Evolutionary conservation across 2,888 invertebrate genomes (phyloP), one percentile per base, ranked within the genome.

Genomic region (Plebejus melissa): DNA sequence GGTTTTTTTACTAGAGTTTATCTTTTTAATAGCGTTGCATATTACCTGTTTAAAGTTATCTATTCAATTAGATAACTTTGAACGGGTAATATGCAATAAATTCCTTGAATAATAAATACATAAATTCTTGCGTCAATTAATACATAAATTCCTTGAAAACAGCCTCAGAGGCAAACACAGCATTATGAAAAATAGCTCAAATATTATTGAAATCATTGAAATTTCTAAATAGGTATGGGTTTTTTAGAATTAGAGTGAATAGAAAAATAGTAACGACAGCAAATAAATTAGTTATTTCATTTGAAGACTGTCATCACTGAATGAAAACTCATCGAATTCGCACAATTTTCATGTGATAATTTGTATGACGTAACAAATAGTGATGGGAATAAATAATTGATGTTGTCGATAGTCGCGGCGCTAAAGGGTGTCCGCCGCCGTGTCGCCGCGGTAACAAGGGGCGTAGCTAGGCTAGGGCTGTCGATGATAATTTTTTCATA

Each of bases 391-490:
- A 80, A 80, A 81, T 81, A 79, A 81, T 80, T 79, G 79, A 80
- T 81, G 72, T 79, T 81, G 80, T 82, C 81, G 82, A 82, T 80
- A 80, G 76, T 74, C 78, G 74, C 75, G 71, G 74, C 75, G 71
- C 75, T 75, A 75, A 75, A 75, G 75, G 75, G 75, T 75, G 75
- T 70, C 75, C 75, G 71, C 28, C 70, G 71, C 41, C 70, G 70
- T 75, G 90, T 89, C 89, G 89, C 88, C 88, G 87, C 88, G 88
- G 89, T 88, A 87, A 88, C 87, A 84, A 87, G 85, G 88, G 89
- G 89, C 87, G 88, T 86, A 83, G 80, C 86, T 81, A 74, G 75
- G 77, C 5, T 82, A 91, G 90, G 91, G 91, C 76, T 90, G 86
- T 3, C 81, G 77, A 70, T 22, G 28, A 16, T 13, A 32, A 22